A percentile compares a stretch with the other conserved stretches of the same genome.
phyloP scores from a whole-genome alignment of 2,888 invertebrate genomes.

The Caenorhabditis angaria region DNA sequence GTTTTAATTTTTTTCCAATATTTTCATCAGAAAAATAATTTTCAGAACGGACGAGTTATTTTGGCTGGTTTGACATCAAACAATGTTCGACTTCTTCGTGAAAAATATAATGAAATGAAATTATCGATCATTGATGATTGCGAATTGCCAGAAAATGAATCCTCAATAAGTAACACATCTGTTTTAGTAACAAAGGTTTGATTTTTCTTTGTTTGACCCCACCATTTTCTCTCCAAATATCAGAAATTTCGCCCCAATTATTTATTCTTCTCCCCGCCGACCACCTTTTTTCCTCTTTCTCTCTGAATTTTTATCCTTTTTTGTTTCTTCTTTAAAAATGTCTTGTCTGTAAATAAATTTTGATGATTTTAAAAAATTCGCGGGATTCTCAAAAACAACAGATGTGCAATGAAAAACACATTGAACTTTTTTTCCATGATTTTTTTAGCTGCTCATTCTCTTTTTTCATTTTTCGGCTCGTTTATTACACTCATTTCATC shows the following conservation, averaged over 20 bases:
- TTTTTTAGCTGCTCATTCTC: not conserved
- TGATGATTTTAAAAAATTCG: too few species aligned
- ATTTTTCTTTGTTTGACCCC: not conserved
- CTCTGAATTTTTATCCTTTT: too few species aligned
- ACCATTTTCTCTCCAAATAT: too few species aligned
- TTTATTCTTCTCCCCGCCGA: too few species aligned
- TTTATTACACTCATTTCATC: not conserved
- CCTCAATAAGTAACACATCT: too few species aligned
- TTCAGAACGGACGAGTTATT: conserved; percentile 32
- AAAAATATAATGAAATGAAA: conserved; percentile 28
- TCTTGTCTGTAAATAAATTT: too few species aligned
- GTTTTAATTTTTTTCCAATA: not conserved
- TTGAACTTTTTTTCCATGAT: not conserved
- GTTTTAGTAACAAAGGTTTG: not conserved
- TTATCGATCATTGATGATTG: not conserved
- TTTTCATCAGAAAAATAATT: not conserved
- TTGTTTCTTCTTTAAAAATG: too few species aligned
- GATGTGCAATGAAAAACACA: conserved; percentile 4
- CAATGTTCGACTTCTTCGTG: conserved; percentile 16
- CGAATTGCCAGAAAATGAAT: not conserved
- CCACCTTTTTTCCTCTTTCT: too few species aligned
- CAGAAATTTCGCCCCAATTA: too few species aligned
- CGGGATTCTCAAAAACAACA: too few species aligned
- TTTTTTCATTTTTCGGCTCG: not conserved
- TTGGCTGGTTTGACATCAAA: conserved; percentile 32